Evolutionary conservation across 2,888 invertebrate genomes (phyloP).

Genomic region (Hyalella azteca): DNA sequence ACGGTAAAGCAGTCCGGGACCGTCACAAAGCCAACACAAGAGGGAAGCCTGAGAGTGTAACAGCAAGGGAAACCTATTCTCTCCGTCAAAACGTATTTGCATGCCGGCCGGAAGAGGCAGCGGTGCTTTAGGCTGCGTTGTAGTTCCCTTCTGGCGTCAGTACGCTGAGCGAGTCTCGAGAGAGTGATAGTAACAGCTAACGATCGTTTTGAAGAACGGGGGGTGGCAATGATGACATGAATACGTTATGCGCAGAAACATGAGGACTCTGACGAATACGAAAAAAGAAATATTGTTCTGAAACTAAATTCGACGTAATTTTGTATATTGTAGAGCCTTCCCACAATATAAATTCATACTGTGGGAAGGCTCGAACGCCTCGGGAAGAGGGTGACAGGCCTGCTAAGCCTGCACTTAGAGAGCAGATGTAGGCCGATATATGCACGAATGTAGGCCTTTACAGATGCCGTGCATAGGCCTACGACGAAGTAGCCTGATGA

Average conservation of each 20-base stretch:
- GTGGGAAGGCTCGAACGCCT: neutral
- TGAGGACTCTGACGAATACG: neutral
- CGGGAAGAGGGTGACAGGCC: neutral
- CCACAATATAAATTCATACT: neutral
- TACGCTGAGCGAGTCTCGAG: neutral
- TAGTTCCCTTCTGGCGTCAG: neutral
- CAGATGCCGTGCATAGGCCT: neutral
- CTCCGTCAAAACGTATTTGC: conserved; percentile 17
- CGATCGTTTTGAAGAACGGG: neutral
- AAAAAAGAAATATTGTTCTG: neutral
- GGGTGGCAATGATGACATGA: neutral
- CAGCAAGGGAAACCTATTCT: neutral
- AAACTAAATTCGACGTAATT: neutral
- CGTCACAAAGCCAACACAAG: neutral
- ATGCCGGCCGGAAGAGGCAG: neutral
- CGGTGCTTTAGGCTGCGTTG: neutral
- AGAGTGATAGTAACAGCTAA: conserved; percentile 3
- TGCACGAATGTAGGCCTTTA: neutral
- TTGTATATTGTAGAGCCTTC: neutral
- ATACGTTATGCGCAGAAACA: neutral
- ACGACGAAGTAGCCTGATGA: neutral
- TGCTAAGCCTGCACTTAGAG: neutral
- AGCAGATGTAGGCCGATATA: neutral
- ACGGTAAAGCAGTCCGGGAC: neutral
- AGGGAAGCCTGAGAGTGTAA: neutral